Evolutionary conservation across 2,113 vertebrate genomes (phyloP), one percentile per base, ranked within the genome.

Genomic region (Triplophysa siluroides): DNA sequence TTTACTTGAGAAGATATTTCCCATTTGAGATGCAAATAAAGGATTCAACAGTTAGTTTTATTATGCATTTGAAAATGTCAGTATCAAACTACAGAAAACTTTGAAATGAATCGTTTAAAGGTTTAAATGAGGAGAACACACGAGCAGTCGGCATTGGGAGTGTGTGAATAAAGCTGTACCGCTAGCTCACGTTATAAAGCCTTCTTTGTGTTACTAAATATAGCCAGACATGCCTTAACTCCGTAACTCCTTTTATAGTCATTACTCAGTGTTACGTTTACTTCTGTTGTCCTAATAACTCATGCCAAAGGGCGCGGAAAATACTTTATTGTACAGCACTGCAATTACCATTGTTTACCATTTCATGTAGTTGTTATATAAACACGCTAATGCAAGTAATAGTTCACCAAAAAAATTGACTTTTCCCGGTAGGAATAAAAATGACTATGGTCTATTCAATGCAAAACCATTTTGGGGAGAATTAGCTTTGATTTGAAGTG

Each of bases 171-270:
- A 29, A 23, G 11, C 26, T 56, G 18, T 29, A 38, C 23, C 24
- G 62, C 47, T 83, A 50, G 43, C 14, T 29, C 29, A 11, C 26
- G 23, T 91, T 92, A 91, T 91, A 92, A 90, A 92, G 85, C 83
- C 43, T 63, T 56, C 1, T 67, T 75, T 38, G 41, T 78, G 43
- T 9, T 75, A 81, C 89, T 91, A 92, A 92, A 90, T 86, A 87
- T 92, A 91, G 83, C 80, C 88, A 91, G 88, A 90, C 87, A 18
- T 92, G 88, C 92, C 84, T 90, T 88, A 92, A 63, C 33, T 23
- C 24, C 77, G 58, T 54, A 69, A 64, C 67, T 33, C 81, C 72
- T 19, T 69, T 65, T 73, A 56, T 87, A 62, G 81, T 82, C 85
- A 64, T 78, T 58, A 86, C 86, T 45, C 72, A 66, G 16, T 63